phyloP scores from a whole-genome alignment of 2,797 vertebrate species.

The Carcharodon carcharias region DNA sequence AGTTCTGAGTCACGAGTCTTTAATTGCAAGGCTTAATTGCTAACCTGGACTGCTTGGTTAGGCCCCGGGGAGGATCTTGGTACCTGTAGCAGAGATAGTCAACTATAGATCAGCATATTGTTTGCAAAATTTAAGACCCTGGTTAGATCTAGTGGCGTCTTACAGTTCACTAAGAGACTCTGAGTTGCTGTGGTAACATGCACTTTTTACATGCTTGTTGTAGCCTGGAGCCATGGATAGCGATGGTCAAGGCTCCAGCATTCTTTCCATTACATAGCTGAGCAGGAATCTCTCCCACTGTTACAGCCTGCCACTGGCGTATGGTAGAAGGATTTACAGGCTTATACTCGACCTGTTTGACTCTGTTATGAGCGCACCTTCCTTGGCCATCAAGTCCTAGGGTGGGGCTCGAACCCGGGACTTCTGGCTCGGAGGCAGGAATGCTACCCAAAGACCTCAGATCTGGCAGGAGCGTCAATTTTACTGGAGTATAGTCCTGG shows the following conservation, averaged over 20 bases:
- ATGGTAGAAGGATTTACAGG: background rate
- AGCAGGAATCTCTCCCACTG: background rate
- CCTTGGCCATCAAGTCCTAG: background rate
- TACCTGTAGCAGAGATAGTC: background rate
- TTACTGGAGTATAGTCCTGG: background rate
- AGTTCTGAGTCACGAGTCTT: background rate
- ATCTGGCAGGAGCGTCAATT: background rate
- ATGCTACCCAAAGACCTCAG: background rate
- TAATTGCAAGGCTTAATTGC: background rate
- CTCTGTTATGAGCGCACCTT: background rate
- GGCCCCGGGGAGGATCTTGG: background rate
- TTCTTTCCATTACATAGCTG: background rate
- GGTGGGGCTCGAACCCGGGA: background rate
- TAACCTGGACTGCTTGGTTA: background rate
- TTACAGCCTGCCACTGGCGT: background rate
- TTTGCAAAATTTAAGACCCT: background rate
- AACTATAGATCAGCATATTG: background rate
- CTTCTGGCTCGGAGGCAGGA: background rate
- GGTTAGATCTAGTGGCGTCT: background rate
- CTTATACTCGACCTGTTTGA: background rate
- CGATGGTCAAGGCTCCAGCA: background rate
- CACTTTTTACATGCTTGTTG: background rate
- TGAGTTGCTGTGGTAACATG: background rate
- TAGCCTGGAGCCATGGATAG: background rate
- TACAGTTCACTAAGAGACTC: background rate